Evolutionary conservation across 2,113 vertebrate species (phyloP), one percentile per base, ranked within the genome.

Genomic region (Mastomys natalensis): DNA sequence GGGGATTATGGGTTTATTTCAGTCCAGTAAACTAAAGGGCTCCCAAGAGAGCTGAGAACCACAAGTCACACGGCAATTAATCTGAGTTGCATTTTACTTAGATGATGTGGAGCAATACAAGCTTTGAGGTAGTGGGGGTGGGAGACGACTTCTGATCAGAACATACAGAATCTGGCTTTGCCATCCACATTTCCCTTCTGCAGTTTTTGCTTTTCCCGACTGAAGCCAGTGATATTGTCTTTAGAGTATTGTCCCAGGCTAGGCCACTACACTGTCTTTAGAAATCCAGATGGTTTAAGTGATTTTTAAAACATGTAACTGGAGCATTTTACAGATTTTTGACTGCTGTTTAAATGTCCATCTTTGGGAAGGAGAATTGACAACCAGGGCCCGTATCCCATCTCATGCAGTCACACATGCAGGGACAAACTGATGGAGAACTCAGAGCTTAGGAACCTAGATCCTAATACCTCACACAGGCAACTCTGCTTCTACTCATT

Each of bases 1-100:
- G 95, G 72, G 84, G 97, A 97, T 97, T 96, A 97, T 95, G 86
- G 95, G 87, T 97, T 97, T 98, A 96, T 98, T 98, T 95, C 96
- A 73, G 43, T 92, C 93, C 84, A 88, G 87, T 97, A 96, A 95
- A 95, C 77, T 78, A 80, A 85, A 94, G 31, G 88, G 97, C 55
- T 64, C 13, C 96, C 94, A 68, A 94, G 96, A 93, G 90, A 97
- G 93, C 68, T 82, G 93, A 97, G 98, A 97, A 97, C 95, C 89
- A 93, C 89, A 98, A 96, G 81, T 97, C 97, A 97, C 16, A 91
- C 4, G 19, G 92, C 88, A 97, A 92, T 96, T 98, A 96, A 94
- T 89, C 78, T 11, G 0, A 95, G 90, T 94, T 97, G 80, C 89
- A 95, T 97, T 97, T 91, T 96, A 91, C 96, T 77, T 93, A 73